Evolutionary conservation across 1,140 invertebrate species (phyloP).

Genomic region (Bombus cullumanus): DNA sequence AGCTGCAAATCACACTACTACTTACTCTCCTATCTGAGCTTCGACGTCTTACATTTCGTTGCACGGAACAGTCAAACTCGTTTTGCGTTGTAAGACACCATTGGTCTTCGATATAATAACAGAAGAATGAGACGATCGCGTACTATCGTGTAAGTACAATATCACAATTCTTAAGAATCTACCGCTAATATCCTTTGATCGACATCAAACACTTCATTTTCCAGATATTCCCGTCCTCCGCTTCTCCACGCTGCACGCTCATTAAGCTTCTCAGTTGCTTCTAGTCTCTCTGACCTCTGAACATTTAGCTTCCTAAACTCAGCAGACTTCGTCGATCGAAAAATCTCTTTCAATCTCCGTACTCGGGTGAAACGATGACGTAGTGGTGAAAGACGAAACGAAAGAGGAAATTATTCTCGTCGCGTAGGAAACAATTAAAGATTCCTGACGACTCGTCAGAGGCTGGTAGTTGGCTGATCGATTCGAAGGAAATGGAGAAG

Average conservation of each 20-base stretch:
- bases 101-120: not conserved
- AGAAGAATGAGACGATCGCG: not conserved
- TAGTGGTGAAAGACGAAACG: not conserved
- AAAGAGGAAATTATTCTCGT: constrained; percentile 28
- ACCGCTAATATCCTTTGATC: not conserved
- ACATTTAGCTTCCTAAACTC: not conserved
- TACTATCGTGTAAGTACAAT: too few species aligned
- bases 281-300: not conserved
- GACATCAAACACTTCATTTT: not conserved
- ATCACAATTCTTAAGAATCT: too few species aligned
- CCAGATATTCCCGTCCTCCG: not conserved
- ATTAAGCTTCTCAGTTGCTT: not conserved
- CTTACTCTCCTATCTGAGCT: not conserved
- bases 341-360: constrained; percentile 23
- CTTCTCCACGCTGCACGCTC: too few species aligned
- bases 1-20: not conserved
- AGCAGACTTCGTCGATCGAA: not conserved
- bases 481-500: not conserved
- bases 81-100: not conserved
- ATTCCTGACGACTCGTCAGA: constrained; percentile 27
- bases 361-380: too few species aligned
- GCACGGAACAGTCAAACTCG: not conserved
- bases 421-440: constrained; percentile 53
- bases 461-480: not conserved
- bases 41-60: not conserved